Evolutionary conservation across 1,140 invertebrate genomes (phyloP), one percentile per base, ranked within the genome.

Genomic region (Procambarus clarkii): DNA sequence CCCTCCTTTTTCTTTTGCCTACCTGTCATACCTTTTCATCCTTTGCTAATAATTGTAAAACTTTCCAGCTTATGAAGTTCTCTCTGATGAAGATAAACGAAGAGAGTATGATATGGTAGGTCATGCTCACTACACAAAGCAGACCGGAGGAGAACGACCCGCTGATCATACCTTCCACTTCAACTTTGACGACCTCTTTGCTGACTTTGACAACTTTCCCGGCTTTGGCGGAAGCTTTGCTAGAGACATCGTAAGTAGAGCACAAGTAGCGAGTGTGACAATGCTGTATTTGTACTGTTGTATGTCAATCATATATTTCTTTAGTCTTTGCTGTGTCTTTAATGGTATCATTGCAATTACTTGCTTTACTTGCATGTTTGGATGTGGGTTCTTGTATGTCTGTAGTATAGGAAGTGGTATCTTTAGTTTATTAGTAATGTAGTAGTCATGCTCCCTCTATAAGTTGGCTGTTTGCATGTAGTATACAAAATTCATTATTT

Each of bases 171-270:
- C 64, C 44, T 85, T 85, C 76, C 82, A 93, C 80, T 93, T 93
- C 84, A 92, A 93, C 82, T 93, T 93, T 81, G 87, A 93, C 34
- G 92, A 93, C n/a, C 54, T 93, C 9, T 93, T 93, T 79, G 89
- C 78, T 0, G 89, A 93, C 7, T 93, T 92, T 84, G 92, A 92
- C 34, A 78, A 77, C 24, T 90, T 93, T 71, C 80, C 71, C 13
- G 84, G 60, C 34, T 77, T 83, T 54, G 71, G 69, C 3, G 74
- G 60, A 45, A 86, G 79, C 48, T 93, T 93, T 84, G 18, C 89
- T 13, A 77, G 34, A 71, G 91, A 93, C 60, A 92, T 93, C 81
- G 87, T 81, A 45, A 92, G 85, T 88, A 71, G 9, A 76, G 8
- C n/a, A 74, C 24, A 34, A 34, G 5, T 34, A 74, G 2, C 8